Evolutionary conservation across 2,888 invertebrate species (phyloP).

Genomic region (Stratiomys singularior): DNA sequence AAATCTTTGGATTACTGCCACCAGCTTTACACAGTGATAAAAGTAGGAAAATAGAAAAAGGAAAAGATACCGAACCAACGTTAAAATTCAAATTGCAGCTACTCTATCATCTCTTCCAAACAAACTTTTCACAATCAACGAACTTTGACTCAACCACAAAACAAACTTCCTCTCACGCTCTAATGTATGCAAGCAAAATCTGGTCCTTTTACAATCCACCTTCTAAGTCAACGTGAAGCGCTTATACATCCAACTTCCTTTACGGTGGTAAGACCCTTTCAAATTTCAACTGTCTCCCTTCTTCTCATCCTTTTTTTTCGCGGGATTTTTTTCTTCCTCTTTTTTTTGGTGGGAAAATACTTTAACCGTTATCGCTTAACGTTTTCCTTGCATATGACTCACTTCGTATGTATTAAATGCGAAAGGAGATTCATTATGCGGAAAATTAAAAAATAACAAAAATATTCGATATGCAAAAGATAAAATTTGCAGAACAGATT

Average conservation of each 20-base stretch:
- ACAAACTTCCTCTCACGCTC: background rate
- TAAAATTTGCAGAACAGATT: slow-evolving; percentile 9
- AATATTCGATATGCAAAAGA: slow-evolving; percentile 16
- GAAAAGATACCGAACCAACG: background rate
- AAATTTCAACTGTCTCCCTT: background rate
- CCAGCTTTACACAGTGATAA: background rate
- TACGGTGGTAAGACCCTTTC: background rate
- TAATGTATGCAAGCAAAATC: background rate
- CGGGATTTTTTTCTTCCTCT: background rate
- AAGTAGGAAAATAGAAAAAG: background rate
- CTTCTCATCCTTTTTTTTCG: background rate
- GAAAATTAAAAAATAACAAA: slow-evolving; percentile 37
- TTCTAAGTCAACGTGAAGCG: background rate
- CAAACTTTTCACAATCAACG: background rate
- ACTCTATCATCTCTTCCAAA: background rate
- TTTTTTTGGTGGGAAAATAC: background rate
- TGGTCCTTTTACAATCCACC: background rate
- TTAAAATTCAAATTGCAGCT: background rate
- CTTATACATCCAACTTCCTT: background rate
- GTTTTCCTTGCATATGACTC: background rate
- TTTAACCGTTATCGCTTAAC: background rate
- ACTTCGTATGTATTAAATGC: background rate
- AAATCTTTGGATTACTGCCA: background rate
- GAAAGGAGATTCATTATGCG: background rate
- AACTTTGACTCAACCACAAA: background rate